Conservation (phyloP, 2,797 vertebrate species). For the Tachyglossus aculeatus region DNA sequence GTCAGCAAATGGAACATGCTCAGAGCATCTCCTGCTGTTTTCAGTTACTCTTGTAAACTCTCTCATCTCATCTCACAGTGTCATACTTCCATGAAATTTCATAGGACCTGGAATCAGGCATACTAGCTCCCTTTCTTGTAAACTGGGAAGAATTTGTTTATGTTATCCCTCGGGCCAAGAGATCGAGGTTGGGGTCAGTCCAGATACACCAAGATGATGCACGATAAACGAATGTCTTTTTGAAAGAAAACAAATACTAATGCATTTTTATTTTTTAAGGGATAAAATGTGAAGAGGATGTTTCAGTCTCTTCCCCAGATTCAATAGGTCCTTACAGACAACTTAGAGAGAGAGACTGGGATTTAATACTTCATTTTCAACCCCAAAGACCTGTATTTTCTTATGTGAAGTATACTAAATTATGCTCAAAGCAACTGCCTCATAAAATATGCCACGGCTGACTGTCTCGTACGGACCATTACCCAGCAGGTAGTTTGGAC, state of each 20-base stretch:
- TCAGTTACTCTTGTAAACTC: too few species aligned
- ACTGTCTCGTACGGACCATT: slow-evolving; percentile 1
- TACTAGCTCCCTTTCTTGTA: too few species aligned
- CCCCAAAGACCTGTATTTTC: background rate
- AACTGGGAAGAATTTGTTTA: too few species aligned
- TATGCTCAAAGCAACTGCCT: background rate
- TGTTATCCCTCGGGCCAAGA: too few species aligned
- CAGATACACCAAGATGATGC: too few species aligned
- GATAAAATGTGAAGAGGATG: background rate
- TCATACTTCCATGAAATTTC: too few species aligned
- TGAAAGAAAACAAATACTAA: background rate
- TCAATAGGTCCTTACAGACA: background rate
- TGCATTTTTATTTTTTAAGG: background rate
- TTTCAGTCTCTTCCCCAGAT: background rate
- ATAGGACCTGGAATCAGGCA: too few species aligned
- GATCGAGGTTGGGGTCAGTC: too few species aligned
- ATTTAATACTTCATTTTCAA: background rate
- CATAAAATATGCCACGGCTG: background rate
- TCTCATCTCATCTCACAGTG: too few species aligned
- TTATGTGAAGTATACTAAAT: background rate
- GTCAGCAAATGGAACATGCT: too few species aligned
- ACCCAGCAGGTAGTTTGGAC: background rate
- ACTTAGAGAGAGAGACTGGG: background rate
- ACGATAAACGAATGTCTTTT: too few species aligned
- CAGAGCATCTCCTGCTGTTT: too few species aligned